These are phyloP conservation scores for Seladonia tumulorum DNA, from an alignment of 2,888 invertebrate genomes.

Conservation along the genomic window DNA sequence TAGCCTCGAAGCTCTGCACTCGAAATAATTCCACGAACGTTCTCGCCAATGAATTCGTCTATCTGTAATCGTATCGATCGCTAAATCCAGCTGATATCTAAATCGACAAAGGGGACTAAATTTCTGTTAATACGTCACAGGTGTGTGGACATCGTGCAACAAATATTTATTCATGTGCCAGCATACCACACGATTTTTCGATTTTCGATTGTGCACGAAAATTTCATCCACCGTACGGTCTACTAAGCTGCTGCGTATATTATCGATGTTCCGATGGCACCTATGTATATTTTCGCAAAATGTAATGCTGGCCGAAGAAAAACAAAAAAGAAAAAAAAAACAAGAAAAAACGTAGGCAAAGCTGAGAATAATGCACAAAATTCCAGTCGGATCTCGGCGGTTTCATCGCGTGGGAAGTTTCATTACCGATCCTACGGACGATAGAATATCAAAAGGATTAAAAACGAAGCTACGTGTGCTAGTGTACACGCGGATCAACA, in stretches of 20 bases:
- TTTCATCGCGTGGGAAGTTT: constrained; percentile 17
- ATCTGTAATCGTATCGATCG: background rate
- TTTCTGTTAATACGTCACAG: background rate
- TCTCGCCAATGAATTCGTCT: background rate
- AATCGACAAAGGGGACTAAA: background rate
- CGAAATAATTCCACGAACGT: background rate
- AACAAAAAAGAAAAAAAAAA: background rate
- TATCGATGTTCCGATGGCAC: background rate
- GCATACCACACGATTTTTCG: background rate
- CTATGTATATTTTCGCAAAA: background rate
- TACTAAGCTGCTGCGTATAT: background rate
- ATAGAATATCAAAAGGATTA: background rate
- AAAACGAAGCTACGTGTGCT: constrained; percentile 15
- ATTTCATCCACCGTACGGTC: background rate
- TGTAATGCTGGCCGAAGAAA: background rate
- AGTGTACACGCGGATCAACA: constrained; percentile 38
- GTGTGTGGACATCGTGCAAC: background rate
- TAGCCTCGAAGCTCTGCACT: background rate
- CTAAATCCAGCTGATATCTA: background rate
- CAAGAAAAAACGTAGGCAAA: background rate
- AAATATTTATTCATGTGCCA: background rate
- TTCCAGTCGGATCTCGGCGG: background rate
- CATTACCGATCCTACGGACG: constrained; percentile 7
- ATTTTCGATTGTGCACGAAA: background rate
- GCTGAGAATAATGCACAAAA: background rate